These are phyloP conservation scores for Tragelaphus buxtoni DNA, from an alignment of 2,113 vertebrate genomes.

Conservation along the genomic window DNA sequence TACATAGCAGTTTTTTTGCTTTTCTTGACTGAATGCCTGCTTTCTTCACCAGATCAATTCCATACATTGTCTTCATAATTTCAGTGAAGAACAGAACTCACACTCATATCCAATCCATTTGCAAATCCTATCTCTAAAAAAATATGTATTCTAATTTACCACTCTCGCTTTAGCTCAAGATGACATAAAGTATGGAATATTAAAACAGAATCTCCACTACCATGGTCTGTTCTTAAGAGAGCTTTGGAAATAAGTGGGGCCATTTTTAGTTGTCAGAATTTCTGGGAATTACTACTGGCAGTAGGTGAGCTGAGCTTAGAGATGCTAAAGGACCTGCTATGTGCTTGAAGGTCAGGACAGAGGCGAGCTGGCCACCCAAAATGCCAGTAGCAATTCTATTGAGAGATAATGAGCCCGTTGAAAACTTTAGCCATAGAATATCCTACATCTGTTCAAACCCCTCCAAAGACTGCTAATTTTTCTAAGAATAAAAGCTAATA, in stretches of 20 bases:
- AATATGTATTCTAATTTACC: not conserved
- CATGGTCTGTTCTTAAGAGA: not conserved
- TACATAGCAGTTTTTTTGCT: not conserved
- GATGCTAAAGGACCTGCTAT: not conserved
- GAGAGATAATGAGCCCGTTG: not conserved
- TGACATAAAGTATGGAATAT: not conserved
- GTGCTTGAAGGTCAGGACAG: not conserved
- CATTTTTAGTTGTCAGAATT: not conserved
- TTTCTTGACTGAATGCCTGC: not conserved
- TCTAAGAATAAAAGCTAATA: not conserved
- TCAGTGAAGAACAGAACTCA: not conserved
- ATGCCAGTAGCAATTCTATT: not conserved
- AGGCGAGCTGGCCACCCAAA: not conserved
- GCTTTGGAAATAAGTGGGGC: not conserved
- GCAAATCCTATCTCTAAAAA: not conserved
- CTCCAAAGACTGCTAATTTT: not conserved
- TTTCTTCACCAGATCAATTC: not conserved
- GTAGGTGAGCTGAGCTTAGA: not conserved
- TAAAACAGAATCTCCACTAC: not conserved
- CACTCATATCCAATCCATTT: not conserved
- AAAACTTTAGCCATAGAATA: not conserved
- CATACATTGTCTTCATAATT: not conserved
- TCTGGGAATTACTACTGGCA: not conserved
- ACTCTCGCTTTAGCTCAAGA: not conserved
- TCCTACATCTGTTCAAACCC: not conserved